Conservation (phyloP, 2,797 vertebrate genomes). For the Microchirus variegatus region DNA sequence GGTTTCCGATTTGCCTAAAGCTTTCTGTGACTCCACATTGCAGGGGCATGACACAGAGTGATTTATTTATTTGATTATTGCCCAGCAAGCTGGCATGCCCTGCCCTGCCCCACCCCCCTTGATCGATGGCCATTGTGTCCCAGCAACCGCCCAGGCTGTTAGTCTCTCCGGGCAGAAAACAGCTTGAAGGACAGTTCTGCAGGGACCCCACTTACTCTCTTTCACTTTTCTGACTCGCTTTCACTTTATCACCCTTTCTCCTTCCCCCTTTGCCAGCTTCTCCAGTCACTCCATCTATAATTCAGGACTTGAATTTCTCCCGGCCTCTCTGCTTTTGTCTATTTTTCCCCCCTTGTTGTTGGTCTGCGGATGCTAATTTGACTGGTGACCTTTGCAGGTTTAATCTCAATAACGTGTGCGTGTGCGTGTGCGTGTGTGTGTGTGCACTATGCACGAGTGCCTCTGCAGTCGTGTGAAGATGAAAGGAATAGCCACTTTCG, state of each 20-base stretch:
- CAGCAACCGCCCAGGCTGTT: conserved; percentile 54
- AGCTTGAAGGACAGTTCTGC: conserved; percentile 70
- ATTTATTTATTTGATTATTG: conserved; percentile 81
- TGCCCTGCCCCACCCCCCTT: no score
- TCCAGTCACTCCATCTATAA: conserved; percentile 30
- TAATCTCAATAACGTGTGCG: conserved; percentile 42
- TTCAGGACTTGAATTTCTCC: conserved; percentile 24
- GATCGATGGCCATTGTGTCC: conserved; percentile 73
- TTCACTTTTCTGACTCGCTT: conserved; percentile 52
- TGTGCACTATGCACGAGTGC: conserved; percentile 45
- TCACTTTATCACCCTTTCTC: conserved; percentile 53
- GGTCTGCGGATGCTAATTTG: conserved; percentile 55
- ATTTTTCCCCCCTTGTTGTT: conserved; percentile 6
- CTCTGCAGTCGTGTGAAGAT: conserved; percentile 52
- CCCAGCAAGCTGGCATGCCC: conserved; percentile 67
- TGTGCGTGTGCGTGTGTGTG: conserved; percentile 36
- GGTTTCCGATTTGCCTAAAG: conserved; percentile 48
- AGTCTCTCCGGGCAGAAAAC: conserved; percentile 60
- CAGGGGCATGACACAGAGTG: conserved; percentile 50
- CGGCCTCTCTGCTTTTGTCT: conserved; percentile 21
- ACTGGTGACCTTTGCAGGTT: conserved; percentile 59
- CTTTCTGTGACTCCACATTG: conserved; percentile 36
- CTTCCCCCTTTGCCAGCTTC: conserved; percentile 32
- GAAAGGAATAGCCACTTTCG: conserved; percentile 62
- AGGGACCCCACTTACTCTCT: conserved; percentile 63